Evolutionary conservation across 2,797 vertebrate genomes (phyloP).

Genomic region (Cossypha polioptera): DNA sequence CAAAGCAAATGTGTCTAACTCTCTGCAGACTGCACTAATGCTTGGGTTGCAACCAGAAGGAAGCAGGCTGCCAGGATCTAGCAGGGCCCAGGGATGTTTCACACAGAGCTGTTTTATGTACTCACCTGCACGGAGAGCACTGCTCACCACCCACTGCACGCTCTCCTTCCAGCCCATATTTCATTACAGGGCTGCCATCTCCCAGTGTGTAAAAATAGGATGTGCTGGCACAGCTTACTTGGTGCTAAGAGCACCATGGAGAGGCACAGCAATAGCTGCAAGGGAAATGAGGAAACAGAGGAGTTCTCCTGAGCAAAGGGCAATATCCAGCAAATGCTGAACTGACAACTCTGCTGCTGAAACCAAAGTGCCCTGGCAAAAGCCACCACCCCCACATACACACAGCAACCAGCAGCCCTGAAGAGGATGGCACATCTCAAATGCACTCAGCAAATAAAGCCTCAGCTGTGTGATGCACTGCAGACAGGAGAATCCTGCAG

Average conservation of each 20-base stretch:
- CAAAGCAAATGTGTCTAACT: not conserved
- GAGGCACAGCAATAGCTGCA: not conserved
- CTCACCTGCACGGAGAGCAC: not conserved
- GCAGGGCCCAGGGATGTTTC: not conserved
- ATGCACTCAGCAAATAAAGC: not conserved
- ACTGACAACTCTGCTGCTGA: not conserved
- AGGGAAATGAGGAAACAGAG: not conserved
- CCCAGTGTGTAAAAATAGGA: constrained; percentile 12
- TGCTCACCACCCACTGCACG: not conserved
- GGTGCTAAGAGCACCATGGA: not conserved
- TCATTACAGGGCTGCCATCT: not conserved
- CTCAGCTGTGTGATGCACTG: not conserved
- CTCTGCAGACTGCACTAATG: not conserved
- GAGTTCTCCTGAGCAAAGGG: constrained; percentile 9
- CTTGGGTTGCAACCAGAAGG: not conserved
- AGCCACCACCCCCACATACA: not conserved
- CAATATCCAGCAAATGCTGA: not conserved
- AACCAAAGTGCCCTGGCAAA: not conserved
- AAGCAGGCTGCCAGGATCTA: not conserved
- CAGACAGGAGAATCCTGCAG: not conserved
- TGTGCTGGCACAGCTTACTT: not conserved
- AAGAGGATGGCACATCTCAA: not conserved
- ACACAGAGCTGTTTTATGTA: not conserved
- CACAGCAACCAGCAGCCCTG: not conserved
- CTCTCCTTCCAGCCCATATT: not conserved